Percentiles rank a stretch among this genome's conserved stretches.
These are phyloP conservation scores for Poeciliopsis occidentalis DNA, from an alignment of 2,113 vertebrate species.

Conservation along the genomic window DNA sequence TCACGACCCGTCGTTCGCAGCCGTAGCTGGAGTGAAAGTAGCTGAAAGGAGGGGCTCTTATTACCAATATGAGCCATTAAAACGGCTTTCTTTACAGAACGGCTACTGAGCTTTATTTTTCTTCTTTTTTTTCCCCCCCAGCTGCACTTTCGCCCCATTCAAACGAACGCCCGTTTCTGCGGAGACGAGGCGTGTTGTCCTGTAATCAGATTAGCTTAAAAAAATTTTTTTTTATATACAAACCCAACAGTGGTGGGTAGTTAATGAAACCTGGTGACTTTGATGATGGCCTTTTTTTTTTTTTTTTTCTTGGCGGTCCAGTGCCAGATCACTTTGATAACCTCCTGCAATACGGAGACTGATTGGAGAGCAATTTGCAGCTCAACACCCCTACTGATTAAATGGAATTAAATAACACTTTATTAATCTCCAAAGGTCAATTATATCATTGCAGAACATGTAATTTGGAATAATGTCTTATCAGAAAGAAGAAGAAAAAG, in stretches of 20 bases:
- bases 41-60: constrained; percentile 15
- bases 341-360: background rate
- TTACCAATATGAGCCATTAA: constrained; percentile 34
- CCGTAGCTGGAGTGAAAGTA: constrained; percentile 35
- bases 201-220: background rate
- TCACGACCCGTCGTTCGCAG: constrained; percentile 33
- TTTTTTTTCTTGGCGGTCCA: too few species aligned
- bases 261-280: background rate
- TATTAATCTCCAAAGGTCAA: background rate
- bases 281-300: background rate
- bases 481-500: background rate
- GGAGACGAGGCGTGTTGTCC: background rate
- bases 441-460: background rate
- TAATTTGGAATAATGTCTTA: background rate
- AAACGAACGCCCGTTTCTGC: too few species aligned
- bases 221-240: background rate
- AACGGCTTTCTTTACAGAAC: constrained; percentile 38
- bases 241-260: background rate
- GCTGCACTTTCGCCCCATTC: background rate
- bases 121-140: background rate
- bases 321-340: background rate
- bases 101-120: background rate
- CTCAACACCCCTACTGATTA: background rate
- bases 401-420: background rate
- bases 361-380: background rate